Evolutionary conservation across 2,113 vertebrate genomes (phyloP).

Genomic region (Engystomops pustulosus): DNA sequence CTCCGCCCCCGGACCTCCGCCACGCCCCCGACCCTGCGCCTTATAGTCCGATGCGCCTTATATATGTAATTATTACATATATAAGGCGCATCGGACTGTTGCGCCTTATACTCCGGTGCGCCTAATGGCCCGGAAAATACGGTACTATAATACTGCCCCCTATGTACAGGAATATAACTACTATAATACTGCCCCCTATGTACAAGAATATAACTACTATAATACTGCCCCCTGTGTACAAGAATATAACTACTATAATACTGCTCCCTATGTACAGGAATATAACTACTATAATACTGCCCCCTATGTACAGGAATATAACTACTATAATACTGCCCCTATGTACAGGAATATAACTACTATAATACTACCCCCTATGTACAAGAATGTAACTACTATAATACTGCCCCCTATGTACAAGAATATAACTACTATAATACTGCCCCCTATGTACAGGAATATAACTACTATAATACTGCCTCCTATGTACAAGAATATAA

Average conservation of each 20-base stretch:
- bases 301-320: not conserved
- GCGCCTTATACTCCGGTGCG: too few species aligned
- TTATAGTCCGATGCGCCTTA: too few species aligned
- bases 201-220: not conserved
- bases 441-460: not conserved
- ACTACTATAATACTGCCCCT: conserved; percentile 9
- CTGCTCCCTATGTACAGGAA: not conserved
- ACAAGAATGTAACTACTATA: not conserved
- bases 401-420: not conserved
- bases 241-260: not conserved
- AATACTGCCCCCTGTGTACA: too few species aligned
- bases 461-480: not conserved
- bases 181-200: not conserved
- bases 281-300: conserved; percentile 13
- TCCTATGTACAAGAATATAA: not conserved
- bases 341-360: not conserved
- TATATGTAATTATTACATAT: too few species aligned
- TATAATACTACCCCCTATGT: not conserved
- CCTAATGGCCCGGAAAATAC: too few species aligned
- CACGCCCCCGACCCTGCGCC: too few species aligned
- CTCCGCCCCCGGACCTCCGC: too few species aligned
- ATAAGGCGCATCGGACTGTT: too few species aligned
- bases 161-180: not conserved
- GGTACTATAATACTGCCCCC: conserved; percentile 1
- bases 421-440: not conserved